Conservation (phyloP, 2,113 vertebrate genomes). For the Trogon melanurus region DNA sequence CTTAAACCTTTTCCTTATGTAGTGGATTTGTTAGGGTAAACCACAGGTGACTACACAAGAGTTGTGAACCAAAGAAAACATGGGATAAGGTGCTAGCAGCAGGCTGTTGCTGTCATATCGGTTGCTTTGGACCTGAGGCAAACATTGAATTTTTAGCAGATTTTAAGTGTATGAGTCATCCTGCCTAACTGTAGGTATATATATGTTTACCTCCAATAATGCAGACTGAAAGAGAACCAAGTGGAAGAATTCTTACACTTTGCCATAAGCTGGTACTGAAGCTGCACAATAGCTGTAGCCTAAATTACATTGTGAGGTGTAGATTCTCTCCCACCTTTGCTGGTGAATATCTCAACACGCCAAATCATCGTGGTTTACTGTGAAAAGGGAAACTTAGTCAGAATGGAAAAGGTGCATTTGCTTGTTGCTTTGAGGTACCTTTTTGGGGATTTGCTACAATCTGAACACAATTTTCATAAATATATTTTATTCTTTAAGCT, state of each 20-base stretch:
- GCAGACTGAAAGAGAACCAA: background rate
- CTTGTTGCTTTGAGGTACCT: background rate
- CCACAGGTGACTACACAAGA: background rate
- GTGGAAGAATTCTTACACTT: background rate
- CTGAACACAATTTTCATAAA: background rate
- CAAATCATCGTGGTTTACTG: background rate
- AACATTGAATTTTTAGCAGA: background rate
- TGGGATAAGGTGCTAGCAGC: background rate
- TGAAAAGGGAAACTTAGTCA: background rate
- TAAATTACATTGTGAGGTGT: background rate
- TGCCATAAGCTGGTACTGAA: background rate
- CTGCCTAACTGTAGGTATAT: background rate
- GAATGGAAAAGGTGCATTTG: background rate
- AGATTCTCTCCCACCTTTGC: background rate
- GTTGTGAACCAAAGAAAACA: background rate
- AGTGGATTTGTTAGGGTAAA: background rate
- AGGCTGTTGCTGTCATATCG: fast-evolving
- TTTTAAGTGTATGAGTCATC: background rate
- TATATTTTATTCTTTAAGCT: background rate
- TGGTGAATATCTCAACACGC: background rate
- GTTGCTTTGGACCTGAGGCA: background rate
- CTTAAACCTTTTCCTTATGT: background rate
- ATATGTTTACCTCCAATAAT: background rate
- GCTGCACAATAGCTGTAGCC: background rate
- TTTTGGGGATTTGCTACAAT: background rate